A percentile compares a stretch with the other conserved stretches of the same genome.
These are phyloP conservation scores for Vulpes lagopus DNA, from an alignment of 2,113 vertebrate genomes.

Conservation along the genomic window DNA sequence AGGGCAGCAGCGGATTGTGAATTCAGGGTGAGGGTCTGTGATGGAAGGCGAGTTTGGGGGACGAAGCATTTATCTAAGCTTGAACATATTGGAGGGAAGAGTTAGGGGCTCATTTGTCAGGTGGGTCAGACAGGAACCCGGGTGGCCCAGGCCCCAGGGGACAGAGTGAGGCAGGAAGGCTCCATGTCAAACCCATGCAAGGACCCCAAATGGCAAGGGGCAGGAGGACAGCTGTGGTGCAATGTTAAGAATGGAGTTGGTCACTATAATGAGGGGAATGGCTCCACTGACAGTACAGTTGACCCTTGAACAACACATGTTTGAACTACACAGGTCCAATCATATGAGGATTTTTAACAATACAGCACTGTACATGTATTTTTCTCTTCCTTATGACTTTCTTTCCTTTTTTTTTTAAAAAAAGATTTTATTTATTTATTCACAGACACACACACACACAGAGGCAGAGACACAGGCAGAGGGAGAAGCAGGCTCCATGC, in stretches of 20 bases:
- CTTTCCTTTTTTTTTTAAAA: too few relatives aligned
- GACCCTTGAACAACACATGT: neutral
- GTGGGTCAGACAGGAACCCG: neutral
- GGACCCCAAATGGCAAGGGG: neutral
- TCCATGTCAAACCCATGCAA: neutral
- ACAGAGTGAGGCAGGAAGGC: neutral
- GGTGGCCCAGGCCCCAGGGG: neutral
- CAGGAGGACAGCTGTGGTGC: neutral
- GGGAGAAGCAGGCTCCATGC: too few relatives aligned
- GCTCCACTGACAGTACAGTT: neutral
- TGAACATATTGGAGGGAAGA: neutral
- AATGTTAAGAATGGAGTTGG: neutral
- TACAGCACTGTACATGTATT: neutral
- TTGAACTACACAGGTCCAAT: neutral
- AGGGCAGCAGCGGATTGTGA: neutral
- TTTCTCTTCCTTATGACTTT: neutral
- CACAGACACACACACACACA: too few relatives aligned
- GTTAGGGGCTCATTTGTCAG: neutral
- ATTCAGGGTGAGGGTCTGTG: constrained; percentile 37
- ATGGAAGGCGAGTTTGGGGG: neutral
- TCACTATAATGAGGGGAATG: neutral
- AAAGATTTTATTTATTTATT: too few relatives aligned
- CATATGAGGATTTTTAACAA: neutral
- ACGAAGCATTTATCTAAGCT: neutral
- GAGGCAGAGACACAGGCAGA: too few relatives aligned